Percentiles rank a stretch among this genome's conserved stretches.
Evolutionary conservation across 2,888 invertebrate genomes (phyloP).

Genomic region (Drosophila mettleri): DNA sequence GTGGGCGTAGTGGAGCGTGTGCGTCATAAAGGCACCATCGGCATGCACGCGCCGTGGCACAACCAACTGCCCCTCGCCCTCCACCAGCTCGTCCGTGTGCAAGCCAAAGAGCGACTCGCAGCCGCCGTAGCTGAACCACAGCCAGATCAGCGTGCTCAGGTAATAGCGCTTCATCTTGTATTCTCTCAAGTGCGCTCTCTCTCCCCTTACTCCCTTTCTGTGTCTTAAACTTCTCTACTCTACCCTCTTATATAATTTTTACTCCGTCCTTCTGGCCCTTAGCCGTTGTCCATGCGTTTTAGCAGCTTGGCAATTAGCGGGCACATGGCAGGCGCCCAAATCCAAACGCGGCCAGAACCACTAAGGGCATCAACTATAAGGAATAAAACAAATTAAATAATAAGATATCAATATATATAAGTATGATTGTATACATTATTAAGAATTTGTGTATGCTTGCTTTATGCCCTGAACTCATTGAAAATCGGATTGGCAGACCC

Average conservation of each 20-base stretch:
- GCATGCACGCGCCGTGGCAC: conserved; percentile 83
- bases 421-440: no score
- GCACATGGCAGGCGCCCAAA: conserved; percentile 60
- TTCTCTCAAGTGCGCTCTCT: conserved; percentile 1
- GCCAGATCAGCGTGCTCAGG: conserved; percentile 65
- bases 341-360: conserved; percentile 11
- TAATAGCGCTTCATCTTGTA: conserved; percentile 45
- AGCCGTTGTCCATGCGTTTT: conserved; percentile 76
- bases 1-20: conserved; percentile 83
- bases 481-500: no score
- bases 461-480: no score
- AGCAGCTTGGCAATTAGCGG: conserved; percentile 60
- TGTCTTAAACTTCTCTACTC: not conserved
- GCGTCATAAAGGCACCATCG: conserved; percentile 82
- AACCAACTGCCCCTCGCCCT: conserved; percentile 79
- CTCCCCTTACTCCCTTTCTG: conserved; percentile 3
- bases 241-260: not conserved
- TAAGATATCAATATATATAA: no score
- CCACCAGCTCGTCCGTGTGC: conserved; percentile 80
- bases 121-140: conserved; percentile 59
- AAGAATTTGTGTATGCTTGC: no score
- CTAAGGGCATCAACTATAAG: conserved; percentile 29
- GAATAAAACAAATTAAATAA: not conserved
- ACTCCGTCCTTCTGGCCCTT: conserved; percentile 23
- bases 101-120: conserved; percentile 69